Evolutionary conservation across 1,140 invertebrate species (phyloP).

Genomic region (Temnothorax curvispinosus): DNA sequence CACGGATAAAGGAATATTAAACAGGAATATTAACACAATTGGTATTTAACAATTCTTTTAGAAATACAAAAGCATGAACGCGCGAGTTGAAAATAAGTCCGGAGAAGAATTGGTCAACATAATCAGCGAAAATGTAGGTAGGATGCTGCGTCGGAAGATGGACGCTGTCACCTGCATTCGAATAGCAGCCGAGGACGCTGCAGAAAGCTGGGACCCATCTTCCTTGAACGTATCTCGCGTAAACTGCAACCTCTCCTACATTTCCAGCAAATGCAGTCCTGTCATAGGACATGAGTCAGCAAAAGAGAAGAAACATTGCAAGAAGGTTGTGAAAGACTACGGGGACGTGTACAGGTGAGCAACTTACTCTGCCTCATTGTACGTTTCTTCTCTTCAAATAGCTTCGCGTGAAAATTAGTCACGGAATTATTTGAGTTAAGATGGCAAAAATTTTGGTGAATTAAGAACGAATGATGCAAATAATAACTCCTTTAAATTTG

Average conservation of each 20-base stretch:
- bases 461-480: neutral
- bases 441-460: neutral
- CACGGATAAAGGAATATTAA: neutral
- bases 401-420: neutral
- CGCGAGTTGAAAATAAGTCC: conserved; percentile 90
- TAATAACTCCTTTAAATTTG: neutral
- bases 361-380: neutral
- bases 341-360: conserved; percentile 74
- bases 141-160: conserved; percentile 93
- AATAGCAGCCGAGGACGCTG: conserved; percentile 88
- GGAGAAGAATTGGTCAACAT: conserved; percentile 90
- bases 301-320: conserved; percentile 19
- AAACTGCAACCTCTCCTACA: conserved; percentile 86
- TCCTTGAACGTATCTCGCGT: conserved; percentile 50
- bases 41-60: conserved; percentile 80
- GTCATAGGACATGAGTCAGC: conserved; percentile 73
- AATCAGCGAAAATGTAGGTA: conserved; percentile 90
- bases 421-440: neutral
- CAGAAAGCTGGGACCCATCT: conserved; percentile 86
- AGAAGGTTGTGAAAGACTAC: conserved; percentile 28
- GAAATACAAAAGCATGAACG: conserved; percentile 91
- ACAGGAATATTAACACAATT: neutral
- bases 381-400: neutral
- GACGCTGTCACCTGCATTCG: conserved; percentile 93
- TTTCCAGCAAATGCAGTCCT: conserved; percentile 90